Evolutionary conservation across 2,888 invertebrate species (phyloP).

Genomic region (Cephus rjabovi): DNA sequence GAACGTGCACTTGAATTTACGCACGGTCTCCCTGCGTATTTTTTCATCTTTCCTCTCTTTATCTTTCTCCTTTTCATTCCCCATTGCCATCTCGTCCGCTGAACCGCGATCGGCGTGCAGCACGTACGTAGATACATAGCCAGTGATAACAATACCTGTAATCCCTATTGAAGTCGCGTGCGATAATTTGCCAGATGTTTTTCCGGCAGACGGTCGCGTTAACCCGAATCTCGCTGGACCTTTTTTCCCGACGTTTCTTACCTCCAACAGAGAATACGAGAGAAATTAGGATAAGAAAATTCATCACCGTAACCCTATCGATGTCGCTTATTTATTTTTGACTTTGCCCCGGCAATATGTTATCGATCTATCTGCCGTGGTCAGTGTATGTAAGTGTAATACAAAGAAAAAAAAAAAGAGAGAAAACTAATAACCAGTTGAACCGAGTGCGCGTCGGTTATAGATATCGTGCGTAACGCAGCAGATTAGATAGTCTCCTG

Average conservation of each 20-base stretch:
- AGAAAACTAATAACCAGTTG: neutral
- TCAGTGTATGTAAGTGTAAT: neutral
- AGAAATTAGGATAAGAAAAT: neutral
- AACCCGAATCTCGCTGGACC: neutral
- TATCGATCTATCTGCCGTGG: neutral
- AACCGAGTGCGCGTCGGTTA: neutral
- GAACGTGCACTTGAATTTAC: neutral
- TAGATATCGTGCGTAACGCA: neutral
- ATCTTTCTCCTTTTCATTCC: neutral
- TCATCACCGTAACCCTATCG: neutral
- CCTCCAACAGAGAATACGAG: constrained; percentile 33
- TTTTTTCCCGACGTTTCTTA: constrained; percentile 18
- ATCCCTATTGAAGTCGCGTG: neutral
- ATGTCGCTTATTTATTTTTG: neutral
- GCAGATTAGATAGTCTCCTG: neutral
- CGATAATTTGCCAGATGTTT: neutral
- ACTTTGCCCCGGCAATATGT: neutral
- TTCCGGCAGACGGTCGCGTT: neutral
- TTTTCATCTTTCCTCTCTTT: neutral
- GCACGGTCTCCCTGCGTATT: neutral
- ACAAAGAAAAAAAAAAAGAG: too few relatives aligned
- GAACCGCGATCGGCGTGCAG: constrained; percentile 2
- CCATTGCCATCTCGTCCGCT: neutral
- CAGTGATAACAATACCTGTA: neutral
- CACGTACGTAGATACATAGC: neutral